Evolutionary conservation across 2,797 vertebrate species (phyloP).

Genomic region (Sciurus vulgaris): DNA sequence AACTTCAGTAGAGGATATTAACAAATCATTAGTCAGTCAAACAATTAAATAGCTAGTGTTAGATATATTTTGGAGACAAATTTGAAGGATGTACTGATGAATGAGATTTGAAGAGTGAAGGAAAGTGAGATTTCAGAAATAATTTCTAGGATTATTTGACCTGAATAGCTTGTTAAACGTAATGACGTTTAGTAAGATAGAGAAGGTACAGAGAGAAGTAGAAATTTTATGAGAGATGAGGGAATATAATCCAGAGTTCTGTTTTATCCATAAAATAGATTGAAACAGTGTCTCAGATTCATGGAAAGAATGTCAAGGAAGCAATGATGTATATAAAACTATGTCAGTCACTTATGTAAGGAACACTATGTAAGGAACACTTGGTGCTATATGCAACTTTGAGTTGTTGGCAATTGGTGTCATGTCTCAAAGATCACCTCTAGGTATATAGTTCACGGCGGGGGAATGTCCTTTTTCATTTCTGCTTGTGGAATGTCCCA

Average conservation of each 20-base stretch:
- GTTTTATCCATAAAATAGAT: background rate
- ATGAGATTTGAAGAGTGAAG: background rate
- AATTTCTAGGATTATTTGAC: background rate
- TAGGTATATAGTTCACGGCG: background rate
- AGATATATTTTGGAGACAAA: background rate
- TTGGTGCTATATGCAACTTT: background rate
- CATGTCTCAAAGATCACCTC: background rate
- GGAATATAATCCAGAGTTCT: conserved; percentile 10
- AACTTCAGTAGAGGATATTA: background rate
- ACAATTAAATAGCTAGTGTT: background rate
- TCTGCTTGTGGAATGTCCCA: background rate
- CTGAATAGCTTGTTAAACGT: background rate
- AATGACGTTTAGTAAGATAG: background rate
- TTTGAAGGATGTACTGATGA: background rate
- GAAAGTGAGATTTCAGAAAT: background rate
- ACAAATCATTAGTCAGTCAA: background rate
- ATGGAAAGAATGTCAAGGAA: background rate
- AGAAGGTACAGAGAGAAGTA: background rate
- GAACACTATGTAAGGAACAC: background rate
- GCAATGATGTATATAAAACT: background rate
- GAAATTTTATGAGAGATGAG: background rate
- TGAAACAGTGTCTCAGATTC: background rate
- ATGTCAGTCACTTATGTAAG: background rate
- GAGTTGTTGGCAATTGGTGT: background rate
- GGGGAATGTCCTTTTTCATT: background rate